Conservation (phyloP, 2,113 vertebrate species). For the Miniopterus natalensis region DNA sequence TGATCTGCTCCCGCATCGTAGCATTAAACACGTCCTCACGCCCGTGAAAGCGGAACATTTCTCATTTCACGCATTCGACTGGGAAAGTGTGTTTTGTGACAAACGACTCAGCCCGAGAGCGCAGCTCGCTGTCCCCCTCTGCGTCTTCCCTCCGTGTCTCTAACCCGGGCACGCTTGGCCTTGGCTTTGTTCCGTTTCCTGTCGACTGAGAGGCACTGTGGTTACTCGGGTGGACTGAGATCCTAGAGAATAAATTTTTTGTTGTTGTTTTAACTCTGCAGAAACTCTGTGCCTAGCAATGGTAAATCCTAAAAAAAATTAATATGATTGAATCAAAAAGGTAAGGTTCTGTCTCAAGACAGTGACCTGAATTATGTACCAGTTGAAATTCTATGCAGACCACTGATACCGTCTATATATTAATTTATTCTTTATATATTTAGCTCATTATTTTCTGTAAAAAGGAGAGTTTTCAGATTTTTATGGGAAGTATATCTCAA, state of each 20-base stretch:
- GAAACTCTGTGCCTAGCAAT: neutral
- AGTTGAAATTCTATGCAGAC: neutral
- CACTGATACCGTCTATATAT: neutral
- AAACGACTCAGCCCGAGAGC: neutral
- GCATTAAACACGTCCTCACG: neutral
- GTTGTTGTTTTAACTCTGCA: neutral
- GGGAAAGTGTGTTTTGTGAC: neutral
- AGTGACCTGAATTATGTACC: neutral
- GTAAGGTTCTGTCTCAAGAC: neutral
- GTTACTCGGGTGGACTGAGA: neutral
- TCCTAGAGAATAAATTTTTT: neutral
- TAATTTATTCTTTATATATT: neutral
- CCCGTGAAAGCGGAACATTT: neutral
- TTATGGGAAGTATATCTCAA: neutral
- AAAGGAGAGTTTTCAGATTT: neutral
- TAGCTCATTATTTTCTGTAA: neutral
- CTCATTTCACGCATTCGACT: neutral
- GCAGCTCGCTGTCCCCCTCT: too few species aligned
- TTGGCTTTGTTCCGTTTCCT: neutral
- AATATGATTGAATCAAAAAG: neutral
- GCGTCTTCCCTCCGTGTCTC: neutral
- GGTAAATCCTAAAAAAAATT: neutral
- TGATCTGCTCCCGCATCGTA: neutral
- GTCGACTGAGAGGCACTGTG: neutral
- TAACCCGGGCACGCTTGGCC: neutral